phyloP scores from a whole-genome alignment of 2,888 invertebrate species.

The Drosophila ustulata region DNA sequence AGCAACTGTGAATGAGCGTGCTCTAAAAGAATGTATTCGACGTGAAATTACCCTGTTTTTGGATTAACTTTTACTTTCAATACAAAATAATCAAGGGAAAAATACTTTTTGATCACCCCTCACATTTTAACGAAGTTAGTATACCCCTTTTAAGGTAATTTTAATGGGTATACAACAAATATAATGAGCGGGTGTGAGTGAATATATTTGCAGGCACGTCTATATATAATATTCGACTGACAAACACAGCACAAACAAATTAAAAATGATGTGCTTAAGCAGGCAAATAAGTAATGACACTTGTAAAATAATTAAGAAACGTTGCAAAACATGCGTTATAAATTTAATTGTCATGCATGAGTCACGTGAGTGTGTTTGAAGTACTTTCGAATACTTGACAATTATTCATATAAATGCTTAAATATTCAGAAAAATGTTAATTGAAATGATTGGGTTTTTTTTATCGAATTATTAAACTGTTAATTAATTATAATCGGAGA shows the following conservation, averaged over 20 bases:
- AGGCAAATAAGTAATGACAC: conserved; percentile 24
- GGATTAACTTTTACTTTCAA: neutral
- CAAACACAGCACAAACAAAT: conserved; percentile 23
- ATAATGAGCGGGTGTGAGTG: neutral
- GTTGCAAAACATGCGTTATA: conserved; percentile 1
- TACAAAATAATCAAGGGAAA: too few relatives aligned
- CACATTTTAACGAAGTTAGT: neutral
- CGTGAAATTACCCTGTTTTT: neutral
- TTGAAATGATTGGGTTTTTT: neutral
- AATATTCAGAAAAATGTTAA: neutral
- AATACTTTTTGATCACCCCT: too few relatives aligned
- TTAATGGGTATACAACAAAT: neutral
- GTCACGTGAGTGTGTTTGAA: conserved; percentile 12
- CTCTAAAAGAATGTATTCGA: neutral
- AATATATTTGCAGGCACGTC: neutral
- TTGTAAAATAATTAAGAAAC: conserved; percentile 27
- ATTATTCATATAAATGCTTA: neutral
- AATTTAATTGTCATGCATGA: conserved; percentile 24
- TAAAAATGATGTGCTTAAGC: conserved; percentile 10
- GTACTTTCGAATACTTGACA: neutral
- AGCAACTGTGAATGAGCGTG: neutral
- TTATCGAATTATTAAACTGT: neutral
- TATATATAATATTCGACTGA: conserved; percentile 17
- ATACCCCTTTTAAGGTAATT: neutral
- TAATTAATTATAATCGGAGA: too few relatives aligned